Evolutionary conservation across 2,113 vertebrate genomes (phyloP), one percentile per base, ranked within the genome.

Genomic region (Seriola rivoliana): DNA sequence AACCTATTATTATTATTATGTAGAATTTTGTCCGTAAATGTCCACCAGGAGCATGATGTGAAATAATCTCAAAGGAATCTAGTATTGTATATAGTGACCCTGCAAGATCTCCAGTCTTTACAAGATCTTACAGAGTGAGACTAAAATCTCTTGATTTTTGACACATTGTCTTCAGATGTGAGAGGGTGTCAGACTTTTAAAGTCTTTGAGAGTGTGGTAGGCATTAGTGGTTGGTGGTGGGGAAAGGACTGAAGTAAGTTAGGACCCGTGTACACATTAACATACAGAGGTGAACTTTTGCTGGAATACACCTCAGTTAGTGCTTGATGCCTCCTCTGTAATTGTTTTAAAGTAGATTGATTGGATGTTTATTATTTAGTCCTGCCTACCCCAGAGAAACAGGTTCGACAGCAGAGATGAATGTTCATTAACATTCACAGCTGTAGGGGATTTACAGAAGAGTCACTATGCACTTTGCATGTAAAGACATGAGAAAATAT

Each of bases 401-500:
- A 55, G 23, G 29, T 64, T 40, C 48, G 40, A 75, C 40, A 68
- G 40, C 25, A 59, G 46, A 72, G 50, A 78, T 71, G 79, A 21
- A 50, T 16, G n/a, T 80, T 85, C 57, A 71, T 78, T 17, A 78
- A 46, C 77, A 68, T 48, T 80, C 25, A 58, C 66, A 73, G 78
- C 71, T 79, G 62, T 32, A 38, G 12, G 25, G 52, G 54, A 75
- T 64, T 69, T 73, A 52, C 10, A 60, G 32, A 71, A 19, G 9
- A 23, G 50, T 32, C 10, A 8, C 60, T 23, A 23, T 71, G 19
- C 3, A 1, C 55, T 46, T 29, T 23, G n/a, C 4, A 68, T 40
- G 29, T 38, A 21, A 66, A 38, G 63, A 71, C 29, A 16, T 1
- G 12, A 66, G 4, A 16, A 42, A 29, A 66, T 54, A 40, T 50